Conservation (phyloP, 2,888 invertebrate species). For the Plebejus melissa region DNA sequence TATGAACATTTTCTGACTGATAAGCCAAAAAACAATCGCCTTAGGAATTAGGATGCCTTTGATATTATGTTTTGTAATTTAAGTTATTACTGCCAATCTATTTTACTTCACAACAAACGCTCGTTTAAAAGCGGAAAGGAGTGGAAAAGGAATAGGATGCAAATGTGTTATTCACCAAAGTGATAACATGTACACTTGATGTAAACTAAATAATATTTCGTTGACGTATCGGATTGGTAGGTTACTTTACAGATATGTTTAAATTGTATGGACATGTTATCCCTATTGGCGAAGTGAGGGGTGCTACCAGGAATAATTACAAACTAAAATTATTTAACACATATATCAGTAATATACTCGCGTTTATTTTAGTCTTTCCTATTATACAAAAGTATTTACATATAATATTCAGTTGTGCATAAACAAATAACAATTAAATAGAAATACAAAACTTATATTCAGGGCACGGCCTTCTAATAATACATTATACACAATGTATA, state of each 20-base stretch:
- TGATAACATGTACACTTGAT: constrained; percentile 69
- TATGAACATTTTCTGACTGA: not conserved
- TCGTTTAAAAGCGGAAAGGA: constrained; percentile 39
- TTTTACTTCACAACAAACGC: constrained; percentile 1
- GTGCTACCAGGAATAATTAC: constrained; percentile 81
- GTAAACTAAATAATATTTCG: constrained; percentile 30
- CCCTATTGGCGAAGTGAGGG: constrained; percentile 78
- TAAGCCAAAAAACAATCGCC: not conserved
- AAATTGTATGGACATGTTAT: constrained; percentile 67
- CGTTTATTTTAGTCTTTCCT: constrained; percentile 79
- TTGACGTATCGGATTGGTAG: constrained; percentile 19
- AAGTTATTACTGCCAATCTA: not conserved
- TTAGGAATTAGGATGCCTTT: not conserved
- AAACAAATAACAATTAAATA: constrained; percentile 81
- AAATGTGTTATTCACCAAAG: constrained; percentile 56
- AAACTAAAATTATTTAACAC: constrained; percentile 78
- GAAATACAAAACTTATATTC: constrained; percentile 76
- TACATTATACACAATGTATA: constrained; percentile 72
- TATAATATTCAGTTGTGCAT: constrained; percentile 80
- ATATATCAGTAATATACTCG: constrained; percentile 78
- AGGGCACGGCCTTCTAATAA: constrained; percentile 72
- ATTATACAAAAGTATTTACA: constrained; percentile 80
- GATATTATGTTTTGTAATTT: not conserved
- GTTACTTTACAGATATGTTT: constrained; percentile 32
- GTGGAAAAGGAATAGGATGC: constrained; percentile 55